Base-by-base conservation (phyloP, 1,140 invertebrate genomes). In the Apocrypta bakeri region DNA sequence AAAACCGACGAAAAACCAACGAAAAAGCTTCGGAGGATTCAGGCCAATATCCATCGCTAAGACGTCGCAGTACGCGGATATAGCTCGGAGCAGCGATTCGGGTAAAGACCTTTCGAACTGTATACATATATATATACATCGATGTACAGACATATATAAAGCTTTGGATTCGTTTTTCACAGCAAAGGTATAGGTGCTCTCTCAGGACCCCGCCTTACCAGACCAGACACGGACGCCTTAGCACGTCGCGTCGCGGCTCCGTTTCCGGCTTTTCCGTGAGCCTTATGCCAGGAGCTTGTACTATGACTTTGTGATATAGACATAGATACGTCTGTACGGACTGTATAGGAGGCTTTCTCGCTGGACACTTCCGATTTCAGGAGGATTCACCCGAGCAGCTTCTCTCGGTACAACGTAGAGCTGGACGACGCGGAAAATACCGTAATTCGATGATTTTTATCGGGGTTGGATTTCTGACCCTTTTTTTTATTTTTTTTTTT, bases 261-360 rank as follows among this genome's bases (percentile, higher is more conserved):
- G 27, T 29, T 66, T 66, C 63, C 63, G 63, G 63, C 63, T 66
- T 66, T 66, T 14, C 63, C 63, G 63, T 24, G 63, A 66, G 63
- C 63, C 63, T 29, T 66, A 17, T 27, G 24, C 14, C 2, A 7
- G 63, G 27, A 21, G 4, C 25, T 66, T 29, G 63, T 66, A 66
- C 48, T 56, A 56, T 21, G 7, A 6, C 17, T n/a, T 17, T 56
- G 48, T 56, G 48, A 56, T 56, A 7, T n/a, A 56, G 17, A 1
- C n/a, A 56, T 56, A 17, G 14, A 1, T 17, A 17, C n/a, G 11
- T 1, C 14, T 9, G 42, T 48, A 48, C 1, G 42, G 42, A 17
- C 21, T 56, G 48, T 56, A 37, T 37, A 37, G 6, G 17, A 56
- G 48, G 48, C 21, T 56, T 56, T 56, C 48, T 56, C 48, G 48